Evolutionary conservation across 2,797 vertebrate genomes (phyloP).

Genomic region (Pipistrellus pygmaeus): DNA sequence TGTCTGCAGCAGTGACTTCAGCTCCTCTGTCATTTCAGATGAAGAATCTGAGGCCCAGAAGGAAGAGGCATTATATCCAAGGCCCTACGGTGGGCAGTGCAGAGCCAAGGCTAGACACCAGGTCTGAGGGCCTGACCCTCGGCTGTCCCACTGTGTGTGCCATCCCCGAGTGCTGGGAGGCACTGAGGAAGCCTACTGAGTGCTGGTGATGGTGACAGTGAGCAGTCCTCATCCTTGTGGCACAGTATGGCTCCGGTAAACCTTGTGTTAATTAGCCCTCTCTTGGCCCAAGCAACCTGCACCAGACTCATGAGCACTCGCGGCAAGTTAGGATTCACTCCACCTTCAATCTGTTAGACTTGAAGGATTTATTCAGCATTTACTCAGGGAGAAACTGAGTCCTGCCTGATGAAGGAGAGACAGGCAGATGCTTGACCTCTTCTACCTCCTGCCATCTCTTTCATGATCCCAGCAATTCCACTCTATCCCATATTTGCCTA

Average conservation of each 20-base stretch:
- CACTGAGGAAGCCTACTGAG: background rate
- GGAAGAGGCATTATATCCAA: background rate
- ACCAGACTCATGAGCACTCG: background rate
- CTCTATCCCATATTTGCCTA: conserved; percentile 21
- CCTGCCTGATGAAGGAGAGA: background rate
- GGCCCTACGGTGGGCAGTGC: background rate
- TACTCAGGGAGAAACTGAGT: background rate
- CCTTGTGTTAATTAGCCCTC: background rate
- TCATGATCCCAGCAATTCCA: background rate
- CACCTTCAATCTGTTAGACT: background rate
- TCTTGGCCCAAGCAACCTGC: background rate
- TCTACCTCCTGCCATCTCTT: background rate
- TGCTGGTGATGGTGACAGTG: background rate
- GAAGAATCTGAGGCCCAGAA: background rate
- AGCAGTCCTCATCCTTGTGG: background rate
- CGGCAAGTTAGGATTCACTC: background rate
- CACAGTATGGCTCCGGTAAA: background rate
- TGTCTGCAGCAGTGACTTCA: background rate
- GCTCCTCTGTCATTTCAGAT: background rate
- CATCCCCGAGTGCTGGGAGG: background rate
- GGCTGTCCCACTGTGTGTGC: background rate
- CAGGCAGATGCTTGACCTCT: background rate
- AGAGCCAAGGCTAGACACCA: background rate
- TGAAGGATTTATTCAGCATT: background rate
- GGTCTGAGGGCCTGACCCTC: background rate